Evolutionary conservation across 2,797 vertebrate genomes (phyloP).

Genomic region (Tragelaphus eurycerus): DNA sequence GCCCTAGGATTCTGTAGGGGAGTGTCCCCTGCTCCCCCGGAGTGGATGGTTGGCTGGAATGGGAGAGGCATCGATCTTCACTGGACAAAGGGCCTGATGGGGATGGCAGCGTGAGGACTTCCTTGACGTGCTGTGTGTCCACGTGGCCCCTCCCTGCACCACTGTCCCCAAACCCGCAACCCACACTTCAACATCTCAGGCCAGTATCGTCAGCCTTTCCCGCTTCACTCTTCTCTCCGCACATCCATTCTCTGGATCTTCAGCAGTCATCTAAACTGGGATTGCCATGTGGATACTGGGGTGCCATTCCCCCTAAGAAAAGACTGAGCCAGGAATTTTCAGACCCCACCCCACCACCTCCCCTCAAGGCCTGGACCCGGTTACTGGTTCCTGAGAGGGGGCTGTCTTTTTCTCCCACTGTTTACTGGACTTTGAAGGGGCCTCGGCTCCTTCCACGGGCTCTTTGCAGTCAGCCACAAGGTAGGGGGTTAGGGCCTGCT

Average conservation of each 20-base stretch:
- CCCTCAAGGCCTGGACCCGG: background rate
- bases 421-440: background rate
- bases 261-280: constrained; percentile 19
- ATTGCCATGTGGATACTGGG: constrained; percentile 64
- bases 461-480: background rate
- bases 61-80: background rate
- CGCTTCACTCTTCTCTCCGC: background rate
- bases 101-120: background rate
- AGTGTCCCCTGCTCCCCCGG: background rate
- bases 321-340: constrained; percentile 71
- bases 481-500: background rate
- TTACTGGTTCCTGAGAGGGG: background rate
- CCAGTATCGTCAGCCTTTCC: constrained; percentile 49
- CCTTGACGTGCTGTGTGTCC: background rate
- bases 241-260: constrained; percentile 26
- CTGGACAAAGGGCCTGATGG: constrained; percentile 17
- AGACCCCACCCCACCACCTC: background rate
- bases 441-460: background rate
- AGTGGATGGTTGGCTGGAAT: background rate
- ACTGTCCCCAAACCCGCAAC: background rate
- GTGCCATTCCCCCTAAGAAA: constrained; percentile 63
- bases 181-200: constrained; percentile 9
- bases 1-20: background rate
- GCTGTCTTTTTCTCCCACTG: background rate
- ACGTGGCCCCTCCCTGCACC: background rate